phyloP scores from a whole-genome alignment of 2,888 invertebrate species.

The Diaperis boleti region DNA sequence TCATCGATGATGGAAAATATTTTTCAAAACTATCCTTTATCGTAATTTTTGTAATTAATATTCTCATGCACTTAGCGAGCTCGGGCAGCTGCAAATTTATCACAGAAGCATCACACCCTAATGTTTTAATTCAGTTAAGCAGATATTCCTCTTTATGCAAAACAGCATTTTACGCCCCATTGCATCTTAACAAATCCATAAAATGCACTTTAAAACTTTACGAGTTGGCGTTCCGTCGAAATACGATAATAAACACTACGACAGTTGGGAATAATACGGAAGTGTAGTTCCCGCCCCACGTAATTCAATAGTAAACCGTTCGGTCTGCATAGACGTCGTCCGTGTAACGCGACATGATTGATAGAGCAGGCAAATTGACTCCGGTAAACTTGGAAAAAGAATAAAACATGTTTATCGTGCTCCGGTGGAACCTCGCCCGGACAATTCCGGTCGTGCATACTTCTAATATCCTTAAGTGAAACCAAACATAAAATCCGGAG shows the following conservation, averaged over 20 bases:
- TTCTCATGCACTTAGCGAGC: too few species aligned
- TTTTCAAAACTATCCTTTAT: too few species aligned
- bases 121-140: not conserved
- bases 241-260: constrained; percentile 15
- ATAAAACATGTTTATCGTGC: constrained; percentile 11
- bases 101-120: too few species aligned
- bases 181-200: not conserved
- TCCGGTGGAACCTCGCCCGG: constrained; percentile 12
- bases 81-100: too few species aligned
- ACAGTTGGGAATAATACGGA: constrained; percentile 11
- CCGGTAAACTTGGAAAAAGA: constrained; percentile 12
- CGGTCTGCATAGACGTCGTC: constrained; percentile 25
- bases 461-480: constrained; percentile 37
- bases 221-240: constrained; percentile 5
- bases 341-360: constrained; percentile 26
- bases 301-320: constrained; percentile 32
- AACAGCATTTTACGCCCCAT: not conserved
- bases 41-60: too few species aligned
- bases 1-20: too few species aligned
- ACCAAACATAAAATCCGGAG: constrained; percentile 31
- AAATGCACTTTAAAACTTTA: constrained; percentile 33
- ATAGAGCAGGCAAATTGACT: constrained; percentile 29
- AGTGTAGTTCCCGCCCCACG: constrained; percentile 1
- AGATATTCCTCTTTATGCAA: not conserved
- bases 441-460: constrained; percentile 22